Percentiles rank a stretch among this genome's conserved stretches.
Evolutionary conservation across 2,113 vertebrate species (phyloP).

Genomic region (Callorhinus ursinus): DNA sequence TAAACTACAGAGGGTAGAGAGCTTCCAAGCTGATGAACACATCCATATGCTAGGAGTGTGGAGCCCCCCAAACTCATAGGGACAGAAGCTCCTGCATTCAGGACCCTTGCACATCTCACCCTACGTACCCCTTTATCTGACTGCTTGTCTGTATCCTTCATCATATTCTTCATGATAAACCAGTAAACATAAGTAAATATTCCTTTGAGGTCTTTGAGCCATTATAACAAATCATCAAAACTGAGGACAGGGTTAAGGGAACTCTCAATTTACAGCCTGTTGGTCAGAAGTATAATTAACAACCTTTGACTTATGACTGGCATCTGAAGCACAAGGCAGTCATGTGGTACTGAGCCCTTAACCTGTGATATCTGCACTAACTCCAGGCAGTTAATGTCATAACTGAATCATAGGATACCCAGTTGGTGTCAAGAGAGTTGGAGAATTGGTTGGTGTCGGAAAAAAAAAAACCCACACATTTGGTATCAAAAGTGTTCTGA

Average conservation of each 20-base stretch:
- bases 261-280: background rate
- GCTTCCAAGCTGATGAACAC: background rate
- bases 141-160: background rate
- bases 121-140: background rate
- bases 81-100: background rate
- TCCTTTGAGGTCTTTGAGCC: background rate
- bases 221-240: background rate
- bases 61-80: background rate
- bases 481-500: background rate
- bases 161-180: background rate
- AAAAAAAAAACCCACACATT: background rate
- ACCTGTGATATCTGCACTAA: background rate
- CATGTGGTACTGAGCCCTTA: background rate
- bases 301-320: background rate
- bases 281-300: background rate
- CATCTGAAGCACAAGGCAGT: background rate
- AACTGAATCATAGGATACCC: background rate
- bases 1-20: background rate
- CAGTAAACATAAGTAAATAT: background rate
- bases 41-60: background rate
- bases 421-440: background rate
- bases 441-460: background rate
- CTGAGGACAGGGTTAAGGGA: background rate
- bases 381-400: background rate
- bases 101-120: too few species aligned